Conservation (phyloP, 2,797 vertebrate species). For the Syndactyla subalaris region DNA sequence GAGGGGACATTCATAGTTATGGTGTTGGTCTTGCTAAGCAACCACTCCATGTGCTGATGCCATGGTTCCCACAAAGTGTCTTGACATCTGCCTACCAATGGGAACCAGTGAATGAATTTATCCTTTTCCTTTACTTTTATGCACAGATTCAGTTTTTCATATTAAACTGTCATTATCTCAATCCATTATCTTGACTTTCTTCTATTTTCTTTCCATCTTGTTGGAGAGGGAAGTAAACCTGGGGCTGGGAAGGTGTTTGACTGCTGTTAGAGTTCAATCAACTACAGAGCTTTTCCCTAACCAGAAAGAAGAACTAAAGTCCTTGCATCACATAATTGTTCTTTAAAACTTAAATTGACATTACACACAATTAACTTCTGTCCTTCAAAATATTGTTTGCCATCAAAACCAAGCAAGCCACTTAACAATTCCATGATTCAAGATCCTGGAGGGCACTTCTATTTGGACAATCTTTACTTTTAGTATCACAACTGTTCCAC, state of each 20-base stretch:
- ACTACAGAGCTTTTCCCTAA: neutral
- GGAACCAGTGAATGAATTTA: neutral
- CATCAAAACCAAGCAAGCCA: neutral
- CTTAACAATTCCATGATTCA: neutral
- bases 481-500: rapidly evolving
- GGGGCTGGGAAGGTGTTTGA: neutral
- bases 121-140: neutral
- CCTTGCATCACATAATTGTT: neutral
- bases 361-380: neutral
- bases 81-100: neutral
- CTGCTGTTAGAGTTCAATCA: neutral
- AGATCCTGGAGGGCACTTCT: neutral
- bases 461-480: neutral
- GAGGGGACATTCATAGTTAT: neutral
- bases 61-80: neutral
- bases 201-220: neutral
- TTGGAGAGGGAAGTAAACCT: neutral
- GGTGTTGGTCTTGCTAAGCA: neutral
- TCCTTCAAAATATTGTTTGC: neutral
- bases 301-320: neutral
- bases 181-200: neutral
- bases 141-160: neutral
- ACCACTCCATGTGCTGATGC: neutral
- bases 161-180: neutral
- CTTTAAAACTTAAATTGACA: neutral